Conservation (phyloP, 2,113 vertebrate genomes). For the Myiopsitta monachus region DNA sequence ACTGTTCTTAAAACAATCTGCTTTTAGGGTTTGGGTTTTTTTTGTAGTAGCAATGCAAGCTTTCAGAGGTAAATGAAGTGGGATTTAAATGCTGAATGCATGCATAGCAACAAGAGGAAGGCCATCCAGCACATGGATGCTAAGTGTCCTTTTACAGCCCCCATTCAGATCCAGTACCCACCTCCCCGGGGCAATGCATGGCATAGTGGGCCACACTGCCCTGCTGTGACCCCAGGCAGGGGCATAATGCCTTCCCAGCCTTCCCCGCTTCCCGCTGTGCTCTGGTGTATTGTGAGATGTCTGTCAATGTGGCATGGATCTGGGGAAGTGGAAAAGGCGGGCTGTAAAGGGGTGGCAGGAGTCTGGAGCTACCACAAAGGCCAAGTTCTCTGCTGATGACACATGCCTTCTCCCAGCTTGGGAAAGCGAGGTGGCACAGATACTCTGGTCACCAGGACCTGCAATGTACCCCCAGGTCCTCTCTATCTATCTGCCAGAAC, state of each 20-base stretch:
- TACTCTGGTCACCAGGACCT: neutral
- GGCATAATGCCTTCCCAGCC: accelerated
- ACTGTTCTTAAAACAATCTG: neutral
- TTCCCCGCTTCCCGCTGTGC: neutral
- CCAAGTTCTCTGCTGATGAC: neutral
- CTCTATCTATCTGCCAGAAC: neutral
- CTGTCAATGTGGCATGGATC: neutral
- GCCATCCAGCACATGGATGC: conserved; percentile 12
- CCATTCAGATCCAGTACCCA: neutral
- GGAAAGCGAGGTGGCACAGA: neutral
- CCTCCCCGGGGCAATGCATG: neutral
- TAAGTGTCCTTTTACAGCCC: conserved; percentile 35
- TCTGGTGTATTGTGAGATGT: neutral
- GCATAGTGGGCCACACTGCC: accelerated
- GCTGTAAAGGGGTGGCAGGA: neutral
- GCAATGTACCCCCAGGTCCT: neutral
- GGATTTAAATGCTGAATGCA: neutral
- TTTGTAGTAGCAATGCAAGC: neutral
- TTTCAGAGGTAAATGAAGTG: conserved; percentile 19
- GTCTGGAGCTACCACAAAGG: neutral
- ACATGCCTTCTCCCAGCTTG: neutral
- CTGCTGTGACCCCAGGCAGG: neutral
- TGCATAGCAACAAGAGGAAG: neutral
- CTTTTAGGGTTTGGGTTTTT: neutral
- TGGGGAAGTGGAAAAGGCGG: neutral